Conservation (phyloP, 2,888 invertebrate genomes). For the Rotaria socialis region DNA sequence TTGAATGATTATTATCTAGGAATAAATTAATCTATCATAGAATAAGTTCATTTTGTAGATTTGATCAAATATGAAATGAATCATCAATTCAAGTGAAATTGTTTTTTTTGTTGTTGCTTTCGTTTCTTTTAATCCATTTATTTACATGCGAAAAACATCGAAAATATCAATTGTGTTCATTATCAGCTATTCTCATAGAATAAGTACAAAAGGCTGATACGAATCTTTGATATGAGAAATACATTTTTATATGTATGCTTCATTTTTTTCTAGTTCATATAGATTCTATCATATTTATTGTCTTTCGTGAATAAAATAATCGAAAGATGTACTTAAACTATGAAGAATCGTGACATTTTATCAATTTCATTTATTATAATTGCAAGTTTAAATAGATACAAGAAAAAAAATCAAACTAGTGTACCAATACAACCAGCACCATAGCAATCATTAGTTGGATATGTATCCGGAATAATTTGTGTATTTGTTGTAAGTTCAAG, state of each 20-base stretch:
- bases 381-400: neutral
- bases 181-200: too few relatives aligned
- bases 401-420: neutral
- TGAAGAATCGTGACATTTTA: too few relatives aligned
- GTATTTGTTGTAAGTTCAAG: constrained; percentile 52
- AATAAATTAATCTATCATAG: neutral
- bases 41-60: neutral
- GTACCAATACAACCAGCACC: neutral
- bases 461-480: constrained; percentile 53
- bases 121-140: neutral
- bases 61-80: neutral
- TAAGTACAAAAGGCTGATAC: neutral
- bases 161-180: too few relatives aligned
- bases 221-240: neutral
- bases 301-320: neutral
- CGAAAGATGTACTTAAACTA: neutral
- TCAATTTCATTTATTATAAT: neutral
- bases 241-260: neutral
- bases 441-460: constrained; percentile 48
- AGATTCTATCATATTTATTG: neutral
- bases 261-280: neutral
- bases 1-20: neutral
- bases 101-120: neutral
- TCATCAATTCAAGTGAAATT: neutral
- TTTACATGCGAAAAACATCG: neutral